Evolutionary conservation across 2,113 vertebrate genomes (phyloP).

Genomic region (Progne subis): DNA sequence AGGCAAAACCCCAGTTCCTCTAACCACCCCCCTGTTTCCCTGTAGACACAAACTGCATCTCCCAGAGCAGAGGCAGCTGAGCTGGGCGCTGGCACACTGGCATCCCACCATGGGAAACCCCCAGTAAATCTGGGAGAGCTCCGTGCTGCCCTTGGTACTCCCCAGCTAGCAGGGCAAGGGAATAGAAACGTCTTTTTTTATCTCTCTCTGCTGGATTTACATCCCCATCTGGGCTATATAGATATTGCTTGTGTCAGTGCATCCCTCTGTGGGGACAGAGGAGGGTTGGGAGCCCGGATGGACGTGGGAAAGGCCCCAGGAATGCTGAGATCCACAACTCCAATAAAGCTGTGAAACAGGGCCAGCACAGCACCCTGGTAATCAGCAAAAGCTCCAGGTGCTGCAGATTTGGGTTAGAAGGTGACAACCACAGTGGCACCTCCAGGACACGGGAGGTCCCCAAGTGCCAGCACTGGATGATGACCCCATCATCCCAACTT

Average conservation of each 20-base stretch:
- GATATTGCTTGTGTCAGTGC: not conserved
- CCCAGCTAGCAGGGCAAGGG: not conserved
- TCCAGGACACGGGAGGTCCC: not conserved
- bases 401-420: not conserved
- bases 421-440: not conserved
- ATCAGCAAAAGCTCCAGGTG: not conserved
- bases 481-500: not conserved
- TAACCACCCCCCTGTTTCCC: not conserved
- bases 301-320: not conserved
- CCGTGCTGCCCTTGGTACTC: not conserved
- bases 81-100: not conserved
- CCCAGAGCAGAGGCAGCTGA: not conserved
- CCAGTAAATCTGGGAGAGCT: not conserved
- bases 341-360: accelerated
- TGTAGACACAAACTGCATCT: not conserved
- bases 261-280: accelerated
- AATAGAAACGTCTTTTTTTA: not conserved
- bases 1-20: not conserved
- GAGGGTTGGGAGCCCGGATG: accelerated
- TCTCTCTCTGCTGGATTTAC: not conserved
- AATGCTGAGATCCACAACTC: not conserved
- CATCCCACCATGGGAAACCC: not conserved
- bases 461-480: accelerated
- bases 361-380: not conserved
- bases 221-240: not conserved